Evolutionary conservation across 2,797 vertebrate species (phyloP).

Genomic region (Atherinosoma microstoma): DNA sequence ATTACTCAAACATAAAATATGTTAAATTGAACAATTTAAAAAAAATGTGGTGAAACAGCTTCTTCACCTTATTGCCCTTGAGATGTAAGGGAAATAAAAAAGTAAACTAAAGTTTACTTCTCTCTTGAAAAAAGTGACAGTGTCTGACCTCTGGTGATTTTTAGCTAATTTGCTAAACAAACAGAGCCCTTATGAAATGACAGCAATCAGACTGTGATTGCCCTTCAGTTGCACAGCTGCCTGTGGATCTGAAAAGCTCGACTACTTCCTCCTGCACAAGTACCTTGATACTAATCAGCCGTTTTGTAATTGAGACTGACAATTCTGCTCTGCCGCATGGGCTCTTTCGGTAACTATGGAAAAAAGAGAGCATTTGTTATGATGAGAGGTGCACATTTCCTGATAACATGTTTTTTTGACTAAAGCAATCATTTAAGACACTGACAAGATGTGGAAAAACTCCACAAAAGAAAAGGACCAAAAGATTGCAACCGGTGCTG

Average conservation of each 20-base stretch:
- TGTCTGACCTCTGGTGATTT: constrained; percentile 58
- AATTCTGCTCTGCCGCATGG: constrained; percentile 57
- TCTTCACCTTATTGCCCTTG: not conserved
- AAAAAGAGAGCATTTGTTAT: constrained; percentile 70
- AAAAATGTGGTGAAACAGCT: not conserved
- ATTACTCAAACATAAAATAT: constrained; percentile 2
- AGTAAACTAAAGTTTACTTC: constrained; percentile 47
- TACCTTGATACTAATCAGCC: constrained; percentile 84
- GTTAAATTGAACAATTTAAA: not conserved
- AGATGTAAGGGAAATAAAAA: constrained; percentile 3
- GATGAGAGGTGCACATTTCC: constrained; percentile 42
- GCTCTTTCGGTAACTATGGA: constrained; percentile 72
- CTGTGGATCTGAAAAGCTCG: constrained; percentile 73
- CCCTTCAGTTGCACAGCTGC: constrained; percentile 79
- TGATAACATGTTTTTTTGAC: constrained; percentile 55
- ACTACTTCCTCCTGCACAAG: constrained; percentile 81
- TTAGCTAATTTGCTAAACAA: constrained; percentile 70
- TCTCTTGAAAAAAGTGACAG: constrained; percentile 32
- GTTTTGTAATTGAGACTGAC: constrained; percentile 79
- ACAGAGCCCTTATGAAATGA: constrained; percentile 71
- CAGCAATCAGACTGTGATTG: constrained; percentile 82
- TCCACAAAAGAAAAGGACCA: not conserved
- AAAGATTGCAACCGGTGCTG: constrained; percentile 9
- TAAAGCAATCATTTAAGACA: constrained; percentile 45
- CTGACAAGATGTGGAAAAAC: constrained; percentile 15